phyloP scores from a whole-genome alignment of 2,797 vertebrate genomes.

The Acanthurus leucopareius region DNA sequence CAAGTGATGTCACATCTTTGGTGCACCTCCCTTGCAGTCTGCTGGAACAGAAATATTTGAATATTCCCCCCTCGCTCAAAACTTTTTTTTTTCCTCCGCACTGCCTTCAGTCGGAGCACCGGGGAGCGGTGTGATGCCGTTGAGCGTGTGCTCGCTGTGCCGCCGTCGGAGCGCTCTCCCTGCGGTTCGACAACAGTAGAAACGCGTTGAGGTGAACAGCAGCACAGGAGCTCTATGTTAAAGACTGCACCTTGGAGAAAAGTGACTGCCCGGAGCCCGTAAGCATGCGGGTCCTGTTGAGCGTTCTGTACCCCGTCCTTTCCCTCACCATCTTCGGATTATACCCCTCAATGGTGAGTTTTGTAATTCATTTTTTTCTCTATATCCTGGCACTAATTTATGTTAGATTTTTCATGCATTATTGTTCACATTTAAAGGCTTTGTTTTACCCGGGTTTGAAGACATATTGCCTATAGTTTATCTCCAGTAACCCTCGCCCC shows the following conservation, averaged over 20 bases:
- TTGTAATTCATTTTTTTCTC: neutral
- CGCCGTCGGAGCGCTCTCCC: constrained; percentile 62
- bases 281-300: constrained; percentile 91
- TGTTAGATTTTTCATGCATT: neutral
- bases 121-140: constrained; percentile 67
- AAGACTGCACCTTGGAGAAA: constrained; percentile 76
- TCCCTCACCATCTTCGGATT: constrained; percentile 90
- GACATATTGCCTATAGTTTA: neutral
- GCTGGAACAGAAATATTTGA: constrained; percentile 46
- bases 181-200: constrained; percentile 42
- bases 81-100: constrained; percentile 81
- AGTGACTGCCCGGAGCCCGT: constrained; percentile 75
- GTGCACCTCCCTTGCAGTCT: constrained; percentile 79
- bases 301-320: constrained; percentile 88
- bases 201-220: constrained; percentile 11
- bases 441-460: neutral
- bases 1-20: constrained; percentile 89
- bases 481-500: neutral
- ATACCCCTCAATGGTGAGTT: constrained; percentile 93
- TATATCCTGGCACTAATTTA: neutral
- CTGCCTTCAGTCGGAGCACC: constrained; percentile 58
- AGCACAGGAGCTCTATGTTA: constrained; percentile 60
- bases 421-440: neutral
- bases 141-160: constrained; percentile 43
- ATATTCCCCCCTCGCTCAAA: constrained; percentile 72